phyloP scores from a whole-genome alignment of 2,113 vertebrate genomes.

The Lutjanus erythropterus region DNA sequence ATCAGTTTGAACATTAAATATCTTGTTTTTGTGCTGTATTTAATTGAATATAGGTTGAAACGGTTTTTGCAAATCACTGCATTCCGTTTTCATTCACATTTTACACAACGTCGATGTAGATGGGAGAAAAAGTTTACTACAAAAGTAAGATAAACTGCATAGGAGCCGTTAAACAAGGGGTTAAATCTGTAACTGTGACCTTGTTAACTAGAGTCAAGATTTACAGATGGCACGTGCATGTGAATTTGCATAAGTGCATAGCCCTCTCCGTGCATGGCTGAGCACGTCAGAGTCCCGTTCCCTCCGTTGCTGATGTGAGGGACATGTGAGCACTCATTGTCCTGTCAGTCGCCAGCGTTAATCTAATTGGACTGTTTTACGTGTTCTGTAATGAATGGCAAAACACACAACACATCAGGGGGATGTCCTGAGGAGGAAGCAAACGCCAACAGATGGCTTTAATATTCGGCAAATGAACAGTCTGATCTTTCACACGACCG shows the following conservation, averaged over 20 bases:
- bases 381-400: conserved; percentile 71
- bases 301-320: conserved; percentile 15
- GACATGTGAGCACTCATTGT: conserved; percentile 45
- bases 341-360: conserved; percentile 55
- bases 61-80: too few species aligned
- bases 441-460: conserved; percentile 80
- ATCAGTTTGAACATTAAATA: too few species aligned
- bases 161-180: background rate
- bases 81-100: too few species aligned
- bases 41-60: too few species aligned
- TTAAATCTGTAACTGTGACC: conserved; percentile 9
- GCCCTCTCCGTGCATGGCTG: conserved; percentile 34
- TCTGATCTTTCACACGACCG: conserved; percentile 61
- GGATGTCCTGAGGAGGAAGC: conserved; percentile 70
- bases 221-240: conserved; percentile 49
- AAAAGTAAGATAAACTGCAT: background rate
- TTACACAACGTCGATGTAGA: too few species aligned
- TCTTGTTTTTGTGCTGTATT: too few species aligned
- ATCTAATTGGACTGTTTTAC: conserved; percentile 77
- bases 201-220: conserved; percentile 36
- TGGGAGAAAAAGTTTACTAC: too few species aligned
- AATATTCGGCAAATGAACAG: conserved; percentile 75
- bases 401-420: conserved; percentile 67
- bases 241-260: conserved; percentile 45
- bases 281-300: conserved; percentile 6